A percentile compares a stretch with the other conserved stretches of the same genome.
These are phyloP conservation scores for Miltochrista miniata DNA, from an alignment of 2,888 invertebrate species.

Conservation along the genomic window DNA sequence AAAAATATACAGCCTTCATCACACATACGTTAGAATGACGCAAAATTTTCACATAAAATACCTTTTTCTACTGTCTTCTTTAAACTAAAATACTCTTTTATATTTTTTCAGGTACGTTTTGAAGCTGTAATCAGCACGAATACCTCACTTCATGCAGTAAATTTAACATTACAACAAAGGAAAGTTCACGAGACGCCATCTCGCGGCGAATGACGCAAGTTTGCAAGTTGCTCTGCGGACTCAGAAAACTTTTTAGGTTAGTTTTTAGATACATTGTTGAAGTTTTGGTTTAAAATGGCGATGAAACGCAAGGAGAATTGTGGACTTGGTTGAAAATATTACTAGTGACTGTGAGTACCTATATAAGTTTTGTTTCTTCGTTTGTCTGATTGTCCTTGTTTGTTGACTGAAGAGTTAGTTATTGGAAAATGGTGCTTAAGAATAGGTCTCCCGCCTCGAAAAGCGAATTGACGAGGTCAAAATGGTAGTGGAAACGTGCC, in stretches of 20 bases:
- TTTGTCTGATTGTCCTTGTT: no score
- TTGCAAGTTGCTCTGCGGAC: slow-evolving; percentile 48
- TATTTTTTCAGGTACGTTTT: slow-evolving; percentile 51
- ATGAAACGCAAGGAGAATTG: neutral
- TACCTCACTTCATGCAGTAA: slow-evolving; percentile 41
- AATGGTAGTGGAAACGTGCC: no score
- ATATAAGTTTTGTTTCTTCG: no score
- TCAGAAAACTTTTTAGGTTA: slow-evolving; percentile 3
- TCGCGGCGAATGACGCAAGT: slow-evolving; percentile 42
- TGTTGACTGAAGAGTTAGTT: no score
- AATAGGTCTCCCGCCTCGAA: no score
- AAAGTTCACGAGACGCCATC: slow-evolving; percentile 50
- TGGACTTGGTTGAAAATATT: neutral
- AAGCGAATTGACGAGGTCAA: no score
- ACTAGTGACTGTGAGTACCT: neutral
- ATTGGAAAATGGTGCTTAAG: no score
- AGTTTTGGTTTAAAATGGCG: slow-evolving; percentile 1
- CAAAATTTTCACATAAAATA: no score
- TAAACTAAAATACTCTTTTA: slow-evolving; percentile 14
- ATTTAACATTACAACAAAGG: slow-evolving; percentile 54
- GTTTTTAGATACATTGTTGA: slow-evolving; percentile 10
- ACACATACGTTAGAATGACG: no score
- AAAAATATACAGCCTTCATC: no score
- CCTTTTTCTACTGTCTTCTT: neutral
- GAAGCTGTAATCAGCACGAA: slow-evolving; percentile 39